Percentiles rank a stretch among this genome's conserved stretches.
Conservation (phyloP, 2,797 vertebrate genomes). For the Chanos chanos region DNA sequence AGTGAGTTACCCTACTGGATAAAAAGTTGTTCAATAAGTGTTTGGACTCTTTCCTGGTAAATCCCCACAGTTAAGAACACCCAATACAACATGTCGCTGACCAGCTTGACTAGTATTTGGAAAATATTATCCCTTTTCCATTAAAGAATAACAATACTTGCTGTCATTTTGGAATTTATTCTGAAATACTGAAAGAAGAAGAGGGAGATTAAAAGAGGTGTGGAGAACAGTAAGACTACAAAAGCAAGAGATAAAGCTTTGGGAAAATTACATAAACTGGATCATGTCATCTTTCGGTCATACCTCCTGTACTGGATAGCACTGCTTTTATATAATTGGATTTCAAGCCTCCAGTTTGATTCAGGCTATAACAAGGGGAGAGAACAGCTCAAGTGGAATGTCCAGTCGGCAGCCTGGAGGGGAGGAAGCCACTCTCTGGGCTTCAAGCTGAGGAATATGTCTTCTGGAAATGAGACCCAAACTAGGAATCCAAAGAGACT, state of each 20-base stretch:
- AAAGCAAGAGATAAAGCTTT: conserved; percentile 1
- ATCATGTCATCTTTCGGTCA: neutral
- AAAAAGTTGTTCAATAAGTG: too few relatives aligned
- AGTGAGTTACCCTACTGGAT: too few relatives aligned
- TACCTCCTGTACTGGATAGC: neutral
- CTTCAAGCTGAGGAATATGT: neutral
- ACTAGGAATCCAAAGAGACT: conserved; percentile 12
- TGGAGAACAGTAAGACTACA: too few relatives aligned
- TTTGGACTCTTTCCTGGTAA: too few relatives aligned
- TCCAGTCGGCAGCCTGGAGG: neutral
- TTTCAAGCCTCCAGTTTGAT: neutral
- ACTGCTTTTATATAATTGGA: neutral
- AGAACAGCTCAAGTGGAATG: conserved; percentile 3
- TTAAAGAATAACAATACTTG: too few relatives aligned
- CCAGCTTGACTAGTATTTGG: too few relatives aligned
- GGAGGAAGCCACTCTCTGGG: neutral
- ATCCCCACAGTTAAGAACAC: too few relatives aligned
- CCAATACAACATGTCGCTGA: too few relatives aligned
- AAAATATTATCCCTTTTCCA: too few relatives aligned
- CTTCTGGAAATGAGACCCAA: conserved; percentile 1
- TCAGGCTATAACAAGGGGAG: neutral
- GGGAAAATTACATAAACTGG: neutral
- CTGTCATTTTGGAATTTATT: too few relatives aligned
- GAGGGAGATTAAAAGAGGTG: too few relatives aligned
- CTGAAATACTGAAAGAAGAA: too few relatives aligned